Base-by-base conservation (phyloP, 2,888 invertebrate genomes). In the Drosophila colorata region DNA sequence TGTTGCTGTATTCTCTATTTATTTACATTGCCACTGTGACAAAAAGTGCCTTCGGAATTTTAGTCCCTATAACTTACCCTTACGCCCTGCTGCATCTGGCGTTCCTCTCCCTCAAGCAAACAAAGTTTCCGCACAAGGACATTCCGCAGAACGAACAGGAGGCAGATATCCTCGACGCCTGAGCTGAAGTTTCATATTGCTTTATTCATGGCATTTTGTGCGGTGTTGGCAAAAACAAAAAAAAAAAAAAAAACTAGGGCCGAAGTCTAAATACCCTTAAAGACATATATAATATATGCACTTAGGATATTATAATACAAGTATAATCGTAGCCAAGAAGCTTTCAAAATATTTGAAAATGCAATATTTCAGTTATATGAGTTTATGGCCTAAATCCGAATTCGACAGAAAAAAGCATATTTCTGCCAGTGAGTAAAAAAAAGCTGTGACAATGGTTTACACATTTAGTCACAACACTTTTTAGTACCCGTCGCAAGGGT, bases 171-270 rank as follows among this genome's bases (percentile, higher is more conserved):
- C 35, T 48, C 18, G 51, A 63, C 44, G 41, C 56, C 46, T 52
- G 48, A 11, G 44, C 37, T 13, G 2, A 44, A 9, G 35, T 52
- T 38, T 67, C 51, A 46, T 58, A 49, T 51, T 46, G 57, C 49
- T 35, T 58, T 68, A 78, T 68, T 70, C 65, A 71, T 72, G 55
- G 49, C 57, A 41, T 44, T 59, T 79, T 66, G 33, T 75, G 78
- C 66, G 49, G 44, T 18, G 52, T 61, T 35, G 52, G 37, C 74
- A 65, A n/a, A 59, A 78, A 58, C 46, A 35, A 49, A 9, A 38
- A 25, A 41, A 55, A 41, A 28, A 11, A 18, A 14, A 11, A n/a
- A 7, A 5, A n/a, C 3, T 8, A 61, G 14, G 0, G 13, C 5
- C 18, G 25, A 20, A 20, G 28, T 28, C 11, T 4, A n/a, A 35